Conservation (phyloP, 2,888 invertebrate genomes). For the Hirudinaria manillensis region DNA sequence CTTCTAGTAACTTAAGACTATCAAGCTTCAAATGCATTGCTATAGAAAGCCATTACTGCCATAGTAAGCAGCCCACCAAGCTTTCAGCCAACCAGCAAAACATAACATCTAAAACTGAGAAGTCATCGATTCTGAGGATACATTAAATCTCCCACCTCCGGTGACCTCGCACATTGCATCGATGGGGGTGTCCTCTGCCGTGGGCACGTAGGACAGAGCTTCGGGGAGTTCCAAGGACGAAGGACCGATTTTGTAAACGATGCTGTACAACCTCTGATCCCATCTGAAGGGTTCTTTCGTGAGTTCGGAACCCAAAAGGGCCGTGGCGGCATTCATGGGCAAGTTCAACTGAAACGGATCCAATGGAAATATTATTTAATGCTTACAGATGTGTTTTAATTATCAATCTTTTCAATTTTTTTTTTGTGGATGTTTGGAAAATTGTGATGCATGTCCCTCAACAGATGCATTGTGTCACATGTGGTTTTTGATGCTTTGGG, state of each 20-base stretch:
- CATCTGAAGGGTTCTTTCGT: constrained; percentile 98
- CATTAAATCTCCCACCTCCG: constrained; percentile 64
- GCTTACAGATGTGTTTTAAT: background rate
- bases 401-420: background rate
- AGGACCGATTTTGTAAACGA: constrained; percentile 77
- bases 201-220: constrained; percentile 68
- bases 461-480: too few relatives aligned
- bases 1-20: too few relatives aligned
- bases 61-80: too few relatives aligned
- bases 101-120: too few relatives aligned
- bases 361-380: background rate
- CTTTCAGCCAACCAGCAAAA: too few relatives aligned
- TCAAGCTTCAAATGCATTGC: too few relatives aligned
- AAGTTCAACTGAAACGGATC: constrained; percentile 67
- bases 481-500: too few relatives aligned
- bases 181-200: constrained; percentile 86
- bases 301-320: constrained; percentile 89
- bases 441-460: too few relatives aligned
- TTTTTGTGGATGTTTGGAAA: too few relatives aligned
- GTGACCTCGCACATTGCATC: constrained; percentile 98
- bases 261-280: constrained; percentile 94
- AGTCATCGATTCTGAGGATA: too few relatives aligned
- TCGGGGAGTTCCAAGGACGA: constrained; percentile 60
- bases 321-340: constrained; percentile 71
- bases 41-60: too few relatives aligned